phyloP scores from a whole-genome alignment of 2,113 vertebrate species.

The Mionectes macconnelli region DNA sequence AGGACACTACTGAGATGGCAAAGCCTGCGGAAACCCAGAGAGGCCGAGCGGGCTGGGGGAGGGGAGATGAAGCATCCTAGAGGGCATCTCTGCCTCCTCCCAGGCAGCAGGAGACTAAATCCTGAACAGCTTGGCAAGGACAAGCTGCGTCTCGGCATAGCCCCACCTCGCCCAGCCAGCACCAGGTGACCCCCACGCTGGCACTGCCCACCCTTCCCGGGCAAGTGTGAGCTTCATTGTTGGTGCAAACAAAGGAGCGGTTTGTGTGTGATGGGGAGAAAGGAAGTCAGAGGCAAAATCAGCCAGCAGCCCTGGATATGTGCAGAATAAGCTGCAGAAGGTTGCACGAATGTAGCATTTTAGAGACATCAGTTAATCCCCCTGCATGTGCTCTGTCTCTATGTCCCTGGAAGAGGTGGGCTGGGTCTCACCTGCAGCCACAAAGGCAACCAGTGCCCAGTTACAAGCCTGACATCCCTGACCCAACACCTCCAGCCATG shows the following conservation, averaged over 20 bases:
- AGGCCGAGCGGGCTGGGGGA: constrained; percentile 1
- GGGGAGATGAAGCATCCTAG: constrained; percentile 25
- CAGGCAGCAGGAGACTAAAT: not conserved
- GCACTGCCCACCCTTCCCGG: constrained; percentile 1
- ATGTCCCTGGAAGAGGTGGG: not conserved
- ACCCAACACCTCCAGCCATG: not conserved
- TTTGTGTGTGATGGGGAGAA: not conserved
- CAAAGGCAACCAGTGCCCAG: not conserved
- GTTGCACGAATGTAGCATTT: not conserved
- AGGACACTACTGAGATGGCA: not conserved
- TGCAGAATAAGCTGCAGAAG: constrained; percentile 34
- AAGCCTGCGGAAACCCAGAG: not conserved
- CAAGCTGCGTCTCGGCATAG: not conserved
- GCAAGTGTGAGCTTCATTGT: constrained; percentile 43
- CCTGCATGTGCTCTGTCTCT: not conserved
- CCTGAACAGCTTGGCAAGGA: not conserved
- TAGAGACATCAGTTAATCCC: constrained; percentile 8
- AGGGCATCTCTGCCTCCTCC: constrained; percentile 31
- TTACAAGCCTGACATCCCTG: not conserved
- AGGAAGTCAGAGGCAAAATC: constrained; percentile 16
- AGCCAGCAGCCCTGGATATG: not conserved
- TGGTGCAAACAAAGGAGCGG: constrained; percentile 50
- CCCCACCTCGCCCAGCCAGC: not conserved
- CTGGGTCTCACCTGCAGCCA: not conserved
- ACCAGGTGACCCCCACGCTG: not conserved